These are phyloP conservation scores for Suillia variegata DNA, from an alignment of 2,888 invertebrate species.

Conservation along the genomic window DNA sequence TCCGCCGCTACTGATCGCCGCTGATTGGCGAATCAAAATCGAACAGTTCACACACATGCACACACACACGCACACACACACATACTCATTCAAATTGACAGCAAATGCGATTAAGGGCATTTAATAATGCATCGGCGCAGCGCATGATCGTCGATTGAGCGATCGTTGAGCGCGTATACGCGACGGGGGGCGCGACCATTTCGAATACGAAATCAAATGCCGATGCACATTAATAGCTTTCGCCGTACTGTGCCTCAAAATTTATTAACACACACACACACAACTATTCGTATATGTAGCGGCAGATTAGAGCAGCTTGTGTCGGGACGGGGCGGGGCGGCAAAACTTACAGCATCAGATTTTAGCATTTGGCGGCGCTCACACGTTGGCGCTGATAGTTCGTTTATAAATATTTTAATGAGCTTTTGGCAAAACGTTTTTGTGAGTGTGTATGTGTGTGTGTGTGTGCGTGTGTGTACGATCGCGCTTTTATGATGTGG, in stretches of 20 bases:
- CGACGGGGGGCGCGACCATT: not conserved
- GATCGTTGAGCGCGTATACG: not conserved
- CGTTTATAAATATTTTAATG: not conserved
- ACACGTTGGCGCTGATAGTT: not conserved
- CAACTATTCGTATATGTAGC: no score
- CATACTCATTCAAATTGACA: not conserved
- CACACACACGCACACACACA: not conserved
- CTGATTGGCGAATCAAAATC: not conserved
- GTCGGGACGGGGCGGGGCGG: no score
- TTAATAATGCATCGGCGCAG: not conserved
- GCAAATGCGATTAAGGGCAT: not conserved
- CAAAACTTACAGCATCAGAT: not conserved
- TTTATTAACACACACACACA: no score
- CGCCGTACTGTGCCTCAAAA: no score
- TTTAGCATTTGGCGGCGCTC: not conserved
- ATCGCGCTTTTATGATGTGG: not conserved
- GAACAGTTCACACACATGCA: not conserved
- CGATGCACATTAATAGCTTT: no score
- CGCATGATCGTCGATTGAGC: not conserved
- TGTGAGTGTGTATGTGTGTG: not conserved
- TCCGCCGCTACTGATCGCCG: not conserved
- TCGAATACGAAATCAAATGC: no score
- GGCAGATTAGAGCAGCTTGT: no score
- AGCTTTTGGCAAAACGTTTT: not conserved
- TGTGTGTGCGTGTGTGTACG: not conserved